Evolutionary conservation across 2,113 vertebrate genomes (phyloP).

Genomic region (Malaclemys terrapin): DNA sequence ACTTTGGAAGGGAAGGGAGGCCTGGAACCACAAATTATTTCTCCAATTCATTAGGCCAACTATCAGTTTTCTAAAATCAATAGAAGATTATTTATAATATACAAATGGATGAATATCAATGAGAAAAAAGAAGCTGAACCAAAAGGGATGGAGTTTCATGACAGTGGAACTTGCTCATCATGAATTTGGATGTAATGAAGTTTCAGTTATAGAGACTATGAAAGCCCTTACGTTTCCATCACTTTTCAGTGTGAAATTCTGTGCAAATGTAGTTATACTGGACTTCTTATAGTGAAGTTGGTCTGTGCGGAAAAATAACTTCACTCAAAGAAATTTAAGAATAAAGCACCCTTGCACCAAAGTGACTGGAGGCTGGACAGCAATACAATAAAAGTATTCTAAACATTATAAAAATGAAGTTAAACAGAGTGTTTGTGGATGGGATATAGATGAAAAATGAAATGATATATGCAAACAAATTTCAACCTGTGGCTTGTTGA

Average conservation of each 20-base stretch:
- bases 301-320: background rate
- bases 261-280: background rate
- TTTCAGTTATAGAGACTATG: background rate
- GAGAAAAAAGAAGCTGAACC: constrained; percentile 43
- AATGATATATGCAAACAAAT: background rate
- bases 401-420: background rate
- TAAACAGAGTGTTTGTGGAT: background rate
- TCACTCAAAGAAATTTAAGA: background rate
- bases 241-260: constrained; percentile 40
- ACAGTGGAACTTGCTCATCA: constrained; percentile 44
- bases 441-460: background rate
- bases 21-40: constrained; percentile 49
- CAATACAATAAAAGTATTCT: background rate
- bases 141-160: constrained; percentile 43
- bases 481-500: background rate
- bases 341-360: background rate
- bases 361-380: background rate
- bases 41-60: constrained; percentile 70
- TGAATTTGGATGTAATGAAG: constrained; percentile 24
- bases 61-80: constrained; percentile 61
- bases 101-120: constrained; percentile 32
- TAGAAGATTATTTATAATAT: constrained; percentile 46
- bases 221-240: background rate
- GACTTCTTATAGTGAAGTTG: background rate
- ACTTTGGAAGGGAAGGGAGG: constrained; percentile 57